Conservation (phyloP, 1,140 invertebrate genomes). For the Pantala flavescens region DNA sequence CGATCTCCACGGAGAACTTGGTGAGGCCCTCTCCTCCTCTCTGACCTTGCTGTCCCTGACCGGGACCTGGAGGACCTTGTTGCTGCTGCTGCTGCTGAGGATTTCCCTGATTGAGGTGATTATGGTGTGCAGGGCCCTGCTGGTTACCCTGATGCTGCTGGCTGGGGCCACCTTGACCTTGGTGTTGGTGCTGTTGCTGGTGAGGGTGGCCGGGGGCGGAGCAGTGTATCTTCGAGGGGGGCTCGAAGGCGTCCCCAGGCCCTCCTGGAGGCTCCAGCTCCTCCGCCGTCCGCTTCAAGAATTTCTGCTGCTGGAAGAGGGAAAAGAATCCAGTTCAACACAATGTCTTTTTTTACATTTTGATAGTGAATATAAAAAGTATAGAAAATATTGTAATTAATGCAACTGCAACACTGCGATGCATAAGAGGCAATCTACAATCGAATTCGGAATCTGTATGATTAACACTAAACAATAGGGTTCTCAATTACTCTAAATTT, state of each 20-base stretch:
- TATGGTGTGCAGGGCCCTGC: slow-evolving; percentile 28
- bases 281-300: slow-evolving; percentile 60
- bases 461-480: no score
- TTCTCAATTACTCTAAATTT: no score
- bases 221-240: slow-evolving; percentile 66
- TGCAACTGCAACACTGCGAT: no score
- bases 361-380: no score
- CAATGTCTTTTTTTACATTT: no score
- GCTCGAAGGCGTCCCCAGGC: slow-evolving; percentile 48
- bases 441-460: no score
- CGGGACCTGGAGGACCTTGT: slow-evolving; percentile 17
- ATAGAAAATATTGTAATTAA: no score
- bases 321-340: neutral
- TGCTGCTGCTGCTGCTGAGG: slow-evolving; percentile 29
- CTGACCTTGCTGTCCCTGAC: slow-evolving; percentile 20
- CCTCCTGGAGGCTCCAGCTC: slow-evolving; percentile 51
- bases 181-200: slow-evolving; percentile 33
- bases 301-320: slow-evolving; percentile 61
- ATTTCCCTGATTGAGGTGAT: slow-evolving; percentile 30
- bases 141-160: slow-evolving; percentile 24
- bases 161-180: neutral
- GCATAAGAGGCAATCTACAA: no score
- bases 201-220: slow-evolving; percentile 36
- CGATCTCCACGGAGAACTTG: slow-evolving; percentile 82
- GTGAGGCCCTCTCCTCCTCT: slow-evolving; percentile 45